Evolutionary conservation across 2,113 vertebrate genomes (phyloP).

Genomic region (Tupaia tana): DNA sequence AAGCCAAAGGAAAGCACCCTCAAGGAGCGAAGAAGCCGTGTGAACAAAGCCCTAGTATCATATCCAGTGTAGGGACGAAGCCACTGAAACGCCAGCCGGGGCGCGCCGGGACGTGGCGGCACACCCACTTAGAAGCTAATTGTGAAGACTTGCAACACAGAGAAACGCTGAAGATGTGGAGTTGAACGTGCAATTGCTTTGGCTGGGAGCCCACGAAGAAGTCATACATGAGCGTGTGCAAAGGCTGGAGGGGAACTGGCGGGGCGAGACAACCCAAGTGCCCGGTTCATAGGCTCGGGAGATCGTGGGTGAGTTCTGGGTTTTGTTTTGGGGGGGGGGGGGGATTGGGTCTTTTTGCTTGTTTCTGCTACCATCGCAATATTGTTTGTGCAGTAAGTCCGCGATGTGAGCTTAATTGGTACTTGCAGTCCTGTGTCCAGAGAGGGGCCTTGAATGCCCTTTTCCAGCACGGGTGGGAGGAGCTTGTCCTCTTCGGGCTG

Average conservation of each 20-base stretch:
- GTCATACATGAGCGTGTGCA: rapidly evolving
- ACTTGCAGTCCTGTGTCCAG: background rate
- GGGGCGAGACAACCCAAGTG: background rate
- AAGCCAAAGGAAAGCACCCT: background rate
- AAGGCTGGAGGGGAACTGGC: background rate
- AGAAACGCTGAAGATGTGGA: rapidly evolving
- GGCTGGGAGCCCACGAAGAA: background rate
- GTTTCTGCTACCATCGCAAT: background rate
- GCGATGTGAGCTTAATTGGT: background rate
- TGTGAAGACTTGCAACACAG: background rate
- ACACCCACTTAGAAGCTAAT: conserved; percentile 2
- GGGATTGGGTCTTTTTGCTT: background rate
- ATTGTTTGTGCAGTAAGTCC: background rate
- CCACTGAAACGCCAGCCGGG: background rate
- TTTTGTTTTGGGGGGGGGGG: background rate
- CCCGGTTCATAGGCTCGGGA: background rate
- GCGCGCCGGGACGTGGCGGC: background rate
- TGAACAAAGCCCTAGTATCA: background rate
- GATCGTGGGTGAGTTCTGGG: background rate
- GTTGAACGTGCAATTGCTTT: background rate
- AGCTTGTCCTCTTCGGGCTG: background rate
- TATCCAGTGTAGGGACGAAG: background rate
- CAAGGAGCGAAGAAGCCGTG: background rate
- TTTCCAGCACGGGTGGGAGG: background rate
- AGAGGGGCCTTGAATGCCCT: background rate